Conservation (phyloP, 2,797 vertebrate species). For the Macrochelys suwanniensis region DNA sequence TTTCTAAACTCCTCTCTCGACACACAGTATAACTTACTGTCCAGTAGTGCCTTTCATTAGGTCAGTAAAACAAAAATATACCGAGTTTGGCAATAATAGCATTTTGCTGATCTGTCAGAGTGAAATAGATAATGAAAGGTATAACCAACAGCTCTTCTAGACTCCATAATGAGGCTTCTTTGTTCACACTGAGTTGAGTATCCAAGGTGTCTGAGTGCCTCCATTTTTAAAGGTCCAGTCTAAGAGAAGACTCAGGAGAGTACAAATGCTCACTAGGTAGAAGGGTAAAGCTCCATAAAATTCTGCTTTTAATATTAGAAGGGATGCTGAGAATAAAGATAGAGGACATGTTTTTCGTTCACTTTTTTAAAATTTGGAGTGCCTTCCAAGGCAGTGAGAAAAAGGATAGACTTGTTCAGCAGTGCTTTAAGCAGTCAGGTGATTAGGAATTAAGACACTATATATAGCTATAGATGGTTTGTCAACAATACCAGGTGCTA, state of each 20-base stretch:
- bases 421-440: rapidly evolving
- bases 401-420: neutral
- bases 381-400: neutral
- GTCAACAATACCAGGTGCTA: neutral
- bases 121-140: neutral
- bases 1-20: neutral
- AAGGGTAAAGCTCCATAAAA: rapidly evolving
- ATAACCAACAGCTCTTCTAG: neutral
- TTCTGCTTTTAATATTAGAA: neutral
- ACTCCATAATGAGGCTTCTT: neutral
- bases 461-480: neutral
- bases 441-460: neutral
- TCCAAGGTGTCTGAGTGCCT: neutral
- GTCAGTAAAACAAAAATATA: conserved; percentile 31
- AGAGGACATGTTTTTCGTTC: neutral
- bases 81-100: conserved; percentile 4
- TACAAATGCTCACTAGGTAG: neutral
- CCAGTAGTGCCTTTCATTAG: conserved; percentile 15
- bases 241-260: neutral
- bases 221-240: neutral
- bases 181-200: rapidly evolving
- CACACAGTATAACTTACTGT: conserved; percentile 21
- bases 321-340: neutral
- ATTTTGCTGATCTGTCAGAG: conserved; percentile 28
- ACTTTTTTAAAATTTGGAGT: neutral